phyloP scores from a whole-genome alignment of 2,797 vertebrate genomes.

The Poecilia velifera region DNA sequence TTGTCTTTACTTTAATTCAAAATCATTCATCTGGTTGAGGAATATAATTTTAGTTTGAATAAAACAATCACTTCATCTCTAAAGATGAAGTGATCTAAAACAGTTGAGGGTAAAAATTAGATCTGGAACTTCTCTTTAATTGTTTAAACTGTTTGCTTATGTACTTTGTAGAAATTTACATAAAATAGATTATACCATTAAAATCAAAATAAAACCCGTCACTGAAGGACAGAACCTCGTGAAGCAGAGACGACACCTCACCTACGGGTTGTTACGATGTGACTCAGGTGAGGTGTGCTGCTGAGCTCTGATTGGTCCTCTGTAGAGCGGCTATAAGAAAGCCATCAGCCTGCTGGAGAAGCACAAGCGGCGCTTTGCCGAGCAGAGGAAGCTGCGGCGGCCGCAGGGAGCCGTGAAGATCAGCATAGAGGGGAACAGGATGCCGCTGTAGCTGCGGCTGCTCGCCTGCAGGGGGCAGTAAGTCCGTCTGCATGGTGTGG shows the following conservation, averaged over 20 bases:
- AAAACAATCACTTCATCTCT: neutral
- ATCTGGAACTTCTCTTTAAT: neutral
- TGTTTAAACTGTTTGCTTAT: neutral
- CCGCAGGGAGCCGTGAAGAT: conserved; percentile 92
- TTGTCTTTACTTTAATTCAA: no score
- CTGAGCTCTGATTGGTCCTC: conserved; percentile 70
- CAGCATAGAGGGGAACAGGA: conserved; percentile 96
- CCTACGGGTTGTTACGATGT: neutral
- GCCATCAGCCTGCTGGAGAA: conserved; percentile 92
- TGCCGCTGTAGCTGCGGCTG: conserved; percentile 87
- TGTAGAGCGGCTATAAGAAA: conserved; percentile 86
- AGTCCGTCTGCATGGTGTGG: conserved; percentile 76
- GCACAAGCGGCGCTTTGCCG: conserved; percentile 93
- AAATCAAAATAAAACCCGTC: neutral
- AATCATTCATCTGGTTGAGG: neutral
- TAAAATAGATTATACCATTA: neutral
- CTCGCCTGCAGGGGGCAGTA: conserved; percentile 79
- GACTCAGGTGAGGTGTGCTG: conserved; percentile 26
- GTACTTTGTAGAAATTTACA: neutral
- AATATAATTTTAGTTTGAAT: neutral
- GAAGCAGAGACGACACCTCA: neutral
- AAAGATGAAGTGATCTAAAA: no score
- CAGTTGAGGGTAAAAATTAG: neutral
- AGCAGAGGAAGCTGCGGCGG: conserved; percentile 87
- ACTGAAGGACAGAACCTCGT: neutral